These are phyloP conservation scores for Gnatocerus cornutus DNA, from an alignment of 2,888 invertebrate genomes.

Conservation along the genomic window DNA sequence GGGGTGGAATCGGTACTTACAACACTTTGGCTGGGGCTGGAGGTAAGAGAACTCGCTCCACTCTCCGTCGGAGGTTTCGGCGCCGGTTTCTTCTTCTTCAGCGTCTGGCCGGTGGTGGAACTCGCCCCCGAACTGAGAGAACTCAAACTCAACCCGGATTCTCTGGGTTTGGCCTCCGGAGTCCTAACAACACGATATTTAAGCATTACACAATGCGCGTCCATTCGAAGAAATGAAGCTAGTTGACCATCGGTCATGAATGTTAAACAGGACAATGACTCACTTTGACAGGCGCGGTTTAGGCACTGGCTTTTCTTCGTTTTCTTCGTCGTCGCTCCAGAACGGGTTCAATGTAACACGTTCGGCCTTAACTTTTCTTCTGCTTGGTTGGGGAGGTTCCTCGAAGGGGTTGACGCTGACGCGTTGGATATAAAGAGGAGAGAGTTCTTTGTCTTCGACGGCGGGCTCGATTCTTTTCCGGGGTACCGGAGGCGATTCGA, in stretches of 20 bases:
- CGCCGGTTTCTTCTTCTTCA: conserved; percentile 80
- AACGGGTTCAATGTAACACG: conserved; percentile 80
- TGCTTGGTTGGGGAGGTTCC: conserved; percentile 48
- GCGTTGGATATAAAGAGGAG: conserved; percentile 48
- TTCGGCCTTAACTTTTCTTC: conserved; percentile 63
- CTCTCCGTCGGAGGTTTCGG: conserved; percentile 76
- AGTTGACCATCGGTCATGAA: conserved; percentile 50
- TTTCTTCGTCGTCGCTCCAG: conserved; percentile 82
- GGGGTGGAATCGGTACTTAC: conserved; percentile 67
- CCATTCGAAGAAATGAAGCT: conserved; percentile 31
- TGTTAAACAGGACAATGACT: conserved; percentile 56
- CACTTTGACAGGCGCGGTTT: conserved; percentile 72
- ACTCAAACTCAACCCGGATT: conserved; percentile 17
- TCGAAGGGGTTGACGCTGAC: conserved; percentile 60
- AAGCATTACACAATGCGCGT: conserved; percentile 59
- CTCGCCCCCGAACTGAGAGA: conserved; percentile 67
- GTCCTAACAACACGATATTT: conserved; percentile 67
- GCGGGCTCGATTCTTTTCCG: conserved; percentile 52
- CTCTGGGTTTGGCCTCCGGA: conserved; percentile 66
- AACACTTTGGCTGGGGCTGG: conserved; percentile 66
- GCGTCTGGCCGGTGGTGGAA: conserved; percentile 54
- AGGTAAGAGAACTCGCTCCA: conserved; percentile 62
- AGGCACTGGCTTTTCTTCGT: conserved; percentile 72
- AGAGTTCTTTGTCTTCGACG: conserved; percentile 44
- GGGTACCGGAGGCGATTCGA: conserved; percentile 21